Conservation (phyloP, 2,113 vertebrate genomes). For the Shinisaurus crocodilurus region DNA sequence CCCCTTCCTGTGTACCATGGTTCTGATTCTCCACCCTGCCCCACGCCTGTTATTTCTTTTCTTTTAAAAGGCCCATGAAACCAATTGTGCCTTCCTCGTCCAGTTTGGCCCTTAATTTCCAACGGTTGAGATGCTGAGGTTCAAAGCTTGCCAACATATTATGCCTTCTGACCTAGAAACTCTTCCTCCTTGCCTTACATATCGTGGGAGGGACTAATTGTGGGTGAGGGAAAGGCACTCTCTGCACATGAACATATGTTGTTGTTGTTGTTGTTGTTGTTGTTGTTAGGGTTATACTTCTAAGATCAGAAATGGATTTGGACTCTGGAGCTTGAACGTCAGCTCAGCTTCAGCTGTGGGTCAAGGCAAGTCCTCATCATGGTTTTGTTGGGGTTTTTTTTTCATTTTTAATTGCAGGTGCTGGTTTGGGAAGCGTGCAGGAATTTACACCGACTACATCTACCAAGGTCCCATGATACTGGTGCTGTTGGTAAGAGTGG, state of each 20-base stretch:
- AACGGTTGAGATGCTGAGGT: background rate
- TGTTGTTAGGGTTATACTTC: too few relatives aligned
- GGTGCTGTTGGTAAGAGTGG: conserved; percentile 91
- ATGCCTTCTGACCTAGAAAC: background rate
- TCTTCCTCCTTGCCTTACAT: background rate
- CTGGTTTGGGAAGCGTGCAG: conserved; percentile 96
- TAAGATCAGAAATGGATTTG: background rate
- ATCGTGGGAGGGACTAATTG: background rate
- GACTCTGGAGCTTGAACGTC: background rate
- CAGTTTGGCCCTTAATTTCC: background rate
- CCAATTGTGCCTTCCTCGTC: background rate
- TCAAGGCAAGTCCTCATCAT: background rate
- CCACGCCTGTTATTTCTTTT: background rate
- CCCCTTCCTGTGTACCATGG: background rate
- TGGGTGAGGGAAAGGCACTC: background rate
- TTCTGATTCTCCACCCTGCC: background rate
- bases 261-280: too few relatives aligned
- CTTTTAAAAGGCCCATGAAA: background rate
- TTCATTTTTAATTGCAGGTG: conserved; percentile 81
- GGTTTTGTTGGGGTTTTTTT: too few relatives aligned
- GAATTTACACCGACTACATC: conserved; percentile 97
- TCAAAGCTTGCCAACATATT: background rate
- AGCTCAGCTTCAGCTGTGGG: background rate
- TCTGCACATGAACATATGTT: background rate
- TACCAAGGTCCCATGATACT: conserved; percentile 98